Percentiles rank a stretch among this genome's conserved stretches.
Conservation (phyloP, 2,797 vertebrate genomes). For the Florisuga fusca region DNA sequence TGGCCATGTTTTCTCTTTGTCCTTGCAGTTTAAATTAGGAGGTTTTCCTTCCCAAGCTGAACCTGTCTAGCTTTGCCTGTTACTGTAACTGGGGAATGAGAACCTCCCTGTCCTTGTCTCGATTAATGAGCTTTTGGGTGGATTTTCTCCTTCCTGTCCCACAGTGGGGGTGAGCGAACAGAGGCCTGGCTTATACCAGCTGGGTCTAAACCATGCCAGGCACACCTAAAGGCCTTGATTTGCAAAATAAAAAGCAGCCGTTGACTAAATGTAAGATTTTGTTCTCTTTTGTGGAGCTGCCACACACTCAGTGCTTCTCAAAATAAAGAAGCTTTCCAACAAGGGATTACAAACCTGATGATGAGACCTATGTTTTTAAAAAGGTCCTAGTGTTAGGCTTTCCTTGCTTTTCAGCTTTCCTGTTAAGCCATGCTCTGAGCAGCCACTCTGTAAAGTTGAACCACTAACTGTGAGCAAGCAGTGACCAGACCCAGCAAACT, state of each 20-base stretch:
- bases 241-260: not conserved
- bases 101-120: too few relatives aligned
- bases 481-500: not conserved
- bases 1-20: too few relatives aligned
- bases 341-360: not conserved
- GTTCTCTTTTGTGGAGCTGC: not conserved
- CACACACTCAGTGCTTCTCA: accelerated
- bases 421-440: not conserved
- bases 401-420: not conserved
- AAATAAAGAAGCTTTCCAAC: not conserved
- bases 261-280: not conserved
- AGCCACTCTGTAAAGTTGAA: accelerated
- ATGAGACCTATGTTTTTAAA: accelerated
- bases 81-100: too few relatives aligned
- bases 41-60: too few relatives aligned
- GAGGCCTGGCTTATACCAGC: too few relatives aligned
- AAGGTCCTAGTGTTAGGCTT: not conserved
- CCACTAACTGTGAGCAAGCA: not conserved
- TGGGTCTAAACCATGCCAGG: too few relatives aligned
- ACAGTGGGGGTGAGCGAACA: too few relatives aligned
- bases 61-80: too few relatives aligned
- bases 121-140: too few relatives aligned
- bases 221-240: not conserved
- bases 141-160: too few relatives aligned
- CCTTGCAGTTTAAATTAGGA: too few relatives aligned